A percentile compares a stretch with the other conserved stretches of the same genome.
phyloP scores from a whole-genome alignment of 2,113 vertebrate genomes.

The human region GRCh38 chr18:71901001-71901500 shows the following conservation, averaged over 20 bases:
- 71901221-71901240: neutral
- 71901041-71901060: neutral
- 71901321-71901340: neutral
- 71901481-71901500: neutral
- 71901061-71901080: neutral
- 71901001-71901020: neutral
- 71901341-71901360: neutral
- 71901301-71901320: neutral
- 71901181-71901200: neutral
- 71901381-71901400: neutral
- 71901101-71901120: neutral
- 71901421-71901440: neutral
- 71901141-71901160: neutral
- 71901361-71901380: neutral
- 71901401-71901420: neutral
- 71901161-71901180: neutral
- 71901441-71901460: neutral
- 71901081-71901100: neutral
- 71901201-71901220: neutral
- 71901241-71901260: neutral
- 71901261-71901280: neutral
- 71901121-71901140: neutral
- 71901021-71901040: fast-evolving
- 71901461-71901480: neutral
- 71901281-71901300: neutral